These are phyloP conservation scores for Rotaria socialis DNA, from an alignment of 2,888 invertebrate genomes.

Conservation along the genomic window DNA sequence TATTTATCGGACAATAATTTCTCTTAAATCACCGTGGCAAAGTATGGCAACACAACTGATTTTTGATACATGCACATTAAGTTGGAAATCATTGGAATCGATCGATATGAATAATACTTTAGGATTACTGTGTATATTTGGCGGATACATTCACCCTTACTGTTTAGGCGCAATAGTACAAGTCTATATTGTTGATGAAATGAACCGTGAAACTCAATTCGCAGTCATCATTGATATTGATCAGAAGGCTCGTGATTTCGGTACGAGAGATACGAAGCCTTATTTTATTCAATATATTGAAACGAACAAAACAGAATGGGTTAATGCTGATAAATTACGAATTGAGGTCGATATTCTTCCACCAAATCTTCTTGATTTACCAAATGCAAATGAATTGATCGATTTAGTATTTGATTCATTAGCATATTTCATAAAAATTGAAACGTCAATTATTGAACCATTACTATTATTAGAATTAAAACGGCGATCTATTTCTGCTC, in stretches of 20 bases:
- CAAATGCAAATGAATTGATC: not conserved
- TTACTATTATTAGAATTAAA: not conserved
- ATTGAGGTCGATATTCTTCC: not conserved
- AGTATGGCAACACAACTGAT: not conserved
- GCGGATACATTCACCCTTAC: not conserved
- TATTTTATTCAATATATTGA: not conserved
- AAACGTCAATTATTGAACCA: not conserved
- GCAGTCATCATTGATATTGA: not conserved
- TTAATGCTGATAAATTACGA: not conserved
- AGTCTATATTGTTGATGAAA: not conserved
- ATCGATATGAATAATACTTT: not conserved
- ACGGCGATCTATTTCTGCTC: not conserved
- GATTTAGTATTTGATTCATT: not conserved
- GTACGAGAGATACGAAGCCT: not conserved
- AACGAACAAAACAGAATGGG: not conserved
- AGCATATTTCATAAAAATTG: not conserved
- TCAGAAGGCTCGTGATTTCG: not conserved
- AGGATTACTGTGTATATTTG: not conserved
- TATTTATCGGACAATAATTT: not conserved
- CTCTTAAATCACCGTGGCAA: not conserved
- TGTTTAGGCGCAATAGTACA: not conserved
- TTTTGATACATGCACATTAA: not conserved
- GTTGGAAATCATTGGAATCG: not conserved
- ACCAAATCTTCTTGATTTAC: not conserved
- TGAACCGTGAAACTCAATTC: not conserved